These are phyloP conservation scores for Thumatha senex DNA, from an alignment of 2,888 invertebrate genomes.

Conservation along the genomic window DNA sequence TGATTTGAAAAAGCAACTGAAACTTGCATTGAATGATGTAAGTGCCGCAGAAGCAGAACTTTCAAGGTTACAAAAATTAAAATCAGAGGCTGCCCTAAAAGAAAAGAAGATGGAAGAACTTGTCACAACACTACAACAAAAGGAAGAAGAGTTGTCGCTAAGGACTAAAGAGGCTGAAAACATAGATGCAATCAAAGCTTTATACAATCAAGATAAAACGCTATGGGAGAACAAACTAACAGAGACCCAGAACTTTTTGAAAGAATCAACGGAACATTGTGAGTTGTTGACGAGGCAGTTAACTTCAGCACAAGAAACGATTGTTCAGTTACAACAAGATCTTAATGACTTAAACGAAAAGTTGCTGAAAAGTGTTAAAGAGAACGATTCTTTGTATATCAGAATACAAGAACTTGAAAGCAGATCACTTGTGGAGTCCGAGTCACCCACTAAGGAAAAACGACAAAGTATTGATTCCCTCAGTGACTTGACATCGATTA, in stretches of 20 bases:
- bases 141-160: conserved; percentile 89
- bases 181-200: conserved; percentile 83
- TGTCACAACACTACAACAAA: conserved; percentile 88
- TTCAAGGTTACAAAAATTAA: conserved; percentile 86
- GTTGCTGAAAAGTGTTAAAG: conserved; percentile 88
- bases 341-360: conserved; percentile 86
- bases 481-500: conserved; percentile 91
- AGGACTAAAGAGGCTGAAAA: conserved; percentile 88
- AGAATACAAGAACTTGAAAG: conserved; percentile 89
- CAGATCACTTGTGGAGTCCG: conserved; percentile 71
- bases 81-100: conserved; percentile 87
- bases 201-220: conserved; percentile 86
- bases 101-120: conserved; percentile 91
- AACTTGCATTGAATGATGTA: conserved; percentile 84
- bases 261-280: conserved; percentile 87
- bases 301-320: conserved; percentile 84
- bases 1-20: conserved; percentile 88
- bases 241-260: conserved; percentile 86
- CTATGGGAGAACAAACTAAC: conserved; percentile 86
- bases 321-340: conserved; percentile 87
- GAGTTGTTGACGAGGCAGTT: conserved; percentile 86
- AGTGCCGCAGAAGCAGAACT: conserved; percentile 89
- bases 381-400: conserved; percentile 89
- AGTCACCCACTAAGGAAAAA: conserved; percentile 76
- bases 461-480: conserved; percentile 90